A percentile compares a stretch with the other conserved stretches of the same genome.
phyloP scores from a whole-genome alignment of 1,140 invertebrate species.

The Dendrolimus kikuchii region DNA sequence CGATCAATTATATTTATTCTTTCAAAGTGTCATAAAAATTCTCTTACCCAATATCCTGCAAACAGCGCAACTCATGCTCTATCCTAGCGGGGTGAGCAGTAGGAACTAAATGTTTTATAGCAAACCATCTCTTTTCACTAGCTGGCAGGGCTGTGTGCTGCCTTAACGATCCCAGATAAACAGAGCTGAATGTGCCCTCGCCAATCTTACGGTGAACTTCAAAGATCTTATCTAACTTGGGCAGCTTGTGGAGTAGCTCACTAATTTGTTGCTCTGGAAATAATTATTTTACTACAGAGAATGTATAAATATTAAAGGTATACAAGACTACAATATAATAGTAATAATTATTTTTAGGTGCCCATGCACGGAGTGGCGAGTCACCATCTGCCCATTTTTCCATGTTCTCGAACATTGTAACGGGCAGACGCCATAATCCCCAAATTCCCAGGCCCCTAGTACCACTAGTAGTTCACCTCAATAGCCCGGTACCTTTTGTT shows the following conservation, averaged over 20 bases:
- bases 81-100: constrained; percentile 85
- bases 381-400: too few species aligned
- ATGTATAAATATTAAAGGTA: neutral
- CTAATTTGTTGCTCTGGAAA: constrained; percentile 64
- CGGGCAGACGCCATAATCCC: too few species aligned
- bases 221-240: constrained; percentile 77
- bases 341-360: too few species aligned
- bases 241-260: constrained; percentile 72
- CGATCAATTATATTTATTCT: too few species aligned
- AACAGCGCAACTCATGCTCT: constrained; percentile 83
- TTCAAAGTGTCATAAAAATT: neutral
- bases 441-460: too few species aligned
- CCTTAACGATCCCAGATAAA: constrained; percentile 82
- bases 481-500: too few species aligned
- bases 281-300: constrained; percentile 3
- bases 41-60: constrained; percentile 84
- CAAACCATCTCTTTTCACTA: constrained; percentile 75
- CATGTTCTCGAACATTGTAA: too few species aligned
- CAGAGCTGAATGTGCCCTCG: constrained; percentile 88
- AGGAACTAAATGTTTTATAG: constrained; percentile 88
- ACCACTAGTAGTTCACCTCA: too few species aligned
- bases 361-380: too few species aligned
- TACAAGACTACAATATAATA: neutral
- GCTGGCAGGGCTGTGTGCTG: constrained; percentile 65
- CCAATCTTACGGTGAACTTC: constrained; percentile 81